A percentile compares a stretch with the other conserved stretches of the same genome.
phyloP scores from a whole-genome alignment of 2,113 vertebrate species.

The Nipponia nippon region DNA sequence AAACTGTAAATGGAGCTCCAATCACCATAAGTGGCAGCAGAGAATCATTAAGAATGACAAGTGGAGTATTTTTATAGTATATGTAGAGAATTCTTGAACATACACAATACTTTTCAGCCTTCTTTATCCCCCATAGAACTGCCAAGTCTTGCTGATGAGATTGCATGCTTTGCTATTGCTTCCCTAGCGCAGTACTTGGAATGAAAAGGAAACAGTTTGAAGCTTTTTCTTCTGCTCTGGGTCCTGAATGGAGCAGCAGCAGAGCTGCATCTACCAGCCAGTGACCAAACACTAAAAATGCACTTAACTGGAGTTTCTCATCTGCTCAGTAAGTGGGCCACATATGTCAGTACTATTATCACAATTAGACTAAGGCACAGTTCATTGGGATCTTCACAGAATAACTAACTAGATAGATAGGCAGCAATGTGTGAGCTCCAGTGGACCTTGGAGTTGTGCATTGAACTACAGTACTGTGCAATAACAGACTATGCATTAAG shows the following conservation, averaged over 20 bases:
- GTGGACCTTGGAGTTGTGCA: neutral
- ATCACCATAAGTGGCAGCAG: conserved; percentile 36
- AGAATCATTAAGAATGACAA: conserved; percentile 60
- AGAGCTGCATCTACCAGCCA: neutral
- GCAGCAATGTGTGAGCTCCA: neutral
- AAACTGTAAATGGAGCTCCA: conserved; percentile 22
- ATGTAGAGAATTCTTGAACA: conserved; percentile 53
- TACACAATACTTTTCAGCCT: neutral
- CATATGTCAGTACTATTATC: too few relatives aligned
- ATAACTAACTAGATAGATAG: fast-evolving
- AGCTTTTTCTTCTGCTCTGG: neutral
- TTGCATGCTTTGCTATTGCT: neutral
- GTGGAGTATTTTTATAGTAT: conserved; percentile 49
- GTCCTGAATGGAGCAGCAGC: neutral
- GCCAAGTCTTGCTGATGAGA: conserved; percentile 1
- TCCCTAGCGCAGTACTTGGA: neutral
- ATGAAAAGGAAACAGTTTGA: neutral
- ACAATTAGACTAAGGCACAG: neutral
- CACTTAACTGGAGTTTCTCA: neutral
- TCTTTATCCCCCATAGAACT: neutral
- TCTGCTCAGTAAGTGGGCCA: neutral
- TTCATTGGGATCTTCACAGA: neutral
- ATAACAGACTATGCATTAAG: fast-evolving
- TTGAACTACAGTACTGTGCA: neutral
- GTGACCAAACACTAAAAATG: neutral